Conservation (phyloP, 1,140 invertebrate species). For the Choristoneura fumiferana region DNA sequence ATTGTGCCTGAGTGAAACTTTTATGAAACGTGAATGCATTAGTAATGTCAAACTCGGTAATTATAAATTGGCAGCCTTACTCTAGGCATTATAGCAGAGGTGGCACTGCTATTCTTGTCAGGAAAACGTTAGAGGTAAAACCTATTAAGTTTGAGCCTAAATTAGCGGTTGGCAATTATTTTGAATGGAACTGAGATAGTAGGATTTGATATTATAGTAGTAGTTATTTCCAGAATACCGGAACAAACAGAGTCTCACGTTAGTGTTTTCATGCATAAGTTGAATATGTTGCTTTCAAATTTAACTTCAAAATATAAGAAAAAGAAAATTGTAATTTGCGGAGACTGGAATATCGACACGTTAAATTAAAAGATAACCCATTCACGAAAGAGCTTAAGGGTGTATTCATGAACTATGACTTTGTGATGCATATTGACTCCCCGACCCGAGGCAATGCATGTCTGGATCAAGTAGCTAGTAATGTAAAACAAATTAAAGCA, state of each 20-base stretch:
- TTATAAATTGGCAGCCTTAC: slow-evolving; percentile 25
- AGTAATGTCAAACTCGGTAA: slow-evolving; percentile 22
- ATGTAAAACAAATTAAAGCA: slow-evolving; percentile 18
- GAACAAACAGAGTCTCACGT: slow-evolving; percentile 9
- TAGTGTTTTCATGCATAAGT: slow-evolving; percentile 23
- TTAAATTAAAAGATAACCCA: slow-evolving; percentile 25
- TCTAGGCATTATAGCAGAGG: slow-evolving; percentile 23
- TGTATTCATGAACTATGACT: slow-evolving; percentile 25
- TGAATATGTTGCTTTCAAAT: slow-evolving; percentile 20
- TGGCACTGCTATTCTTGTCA: slow-evolving; percentile 26
- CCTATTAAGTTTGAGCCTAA: slow-evolving; percentile 9
- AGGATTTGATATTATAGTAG: slow-evolving; percentile 20
- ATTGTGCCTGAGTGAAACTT: slow-evolving; percentile 26
- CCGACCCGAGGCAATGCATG: slow-evolving; percentile 26
- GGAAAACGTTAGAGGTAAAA: slow-evolving; percentile 22
- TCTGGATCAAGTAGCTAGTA: slow-evolving; percentile 31
- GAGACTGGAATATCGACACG: slow-evolving; percentile 31
- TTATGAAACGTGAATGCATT: slow-evolving; percentile 19
- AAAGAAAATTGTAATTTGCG: slow-evolving; percentile 25
- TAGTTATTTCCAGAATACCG: slow-evolving; percentile 26
- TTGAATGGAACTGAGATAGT: slow-evolving; percentile 27
- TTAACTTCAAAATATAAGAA: slow-evolving; percentile 22
- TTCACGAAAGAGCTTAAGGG: slow-evolving; percentile 14
- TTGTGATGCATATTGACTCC: slow-evolving; percentile 21
- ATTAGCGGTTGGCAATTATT: slow-evolving; percentile 8